Base-by-base conservation (phyloP, 2,113 vertebrate species). In the Peromyscus californicus region DNA sequence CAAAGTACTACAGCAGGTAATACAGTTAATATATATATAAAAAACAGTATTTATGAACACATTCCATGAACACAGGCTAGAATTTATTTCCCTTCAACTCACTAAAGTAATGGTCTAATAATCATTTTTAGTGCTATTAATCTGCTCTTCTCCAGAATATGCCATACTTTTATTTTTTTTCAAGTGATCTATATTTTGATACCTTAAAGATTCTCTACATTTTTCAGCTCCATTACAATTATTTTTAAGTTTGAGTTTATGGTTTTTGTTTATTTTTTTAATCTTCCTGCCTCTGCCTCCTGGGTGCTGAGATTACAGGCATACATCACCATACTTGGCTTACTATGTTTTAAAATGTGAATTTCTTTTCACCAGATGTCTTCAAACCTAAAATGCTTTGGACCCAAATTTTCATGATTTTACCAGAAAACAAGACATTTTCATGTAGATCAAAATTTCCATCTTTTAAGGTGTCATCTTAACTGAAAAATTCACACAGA, bases 401-500 rank as follows among this genome's bases (percentile, higher is more conserved):
- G 48, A 54, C 17, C 16, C 19, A 16, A 54, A 33, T 36, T 54
- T 33, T 79, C 48, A 79, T 80, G 76, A 59, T 83, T 57, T 61
- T 61, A 83, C 21, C n/a, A 83, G 21, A 83, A 39, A 39, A 54
- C 51, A 54, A 10, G 19, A 59, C 59, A 59, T 83, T 83, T 59
- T 59, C 21, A 39, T 24, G 12, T n/a, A 39, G 11, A 36, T 42
- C 21, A 89, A 42, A 74, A 59, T 85, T 92, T 59, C 31, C 31
- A 51, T 94, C 15, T 39, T 86, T 36, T 54, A 80, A 90, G 22
- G 11, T 74, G 33, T 59, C 65, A 74, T 75, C 48, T 48, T 48
- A 48, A 80, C 12, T 88, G 63, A 95, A 97, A 89, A 54, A 95
- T 31, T 17, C 1, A 76, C 45, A 54, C 11, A 92, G 65, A 94